Conservation (phyloP, 2,113 vertebrate genomes). For the Alethe castanea region DNA sequence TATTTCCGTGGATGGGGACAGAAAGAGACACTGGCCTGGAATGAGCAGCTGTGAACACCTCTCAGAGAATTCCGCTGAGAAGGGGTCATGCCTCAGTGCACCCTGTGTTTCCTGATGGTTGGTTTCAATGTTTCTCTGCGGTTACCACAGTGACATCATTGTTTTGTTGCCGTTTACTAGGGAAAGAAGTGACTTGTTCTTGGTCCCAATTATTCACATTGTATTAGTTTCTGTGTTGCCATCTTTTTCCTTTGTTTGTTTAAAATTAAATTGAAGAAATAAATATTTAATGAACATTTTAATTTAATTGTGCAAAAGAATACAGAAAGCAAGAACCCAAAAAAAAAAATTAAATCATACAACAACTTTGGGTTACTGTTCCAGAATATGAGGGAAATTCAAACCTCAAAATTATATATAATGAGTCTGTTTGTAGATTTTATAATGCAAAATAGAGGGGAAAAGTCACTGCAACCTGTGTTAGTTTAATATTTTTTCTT, state of each 20-base stretch:
- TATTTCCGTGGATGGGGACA: neutral
- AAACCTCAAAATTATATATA: neutral
- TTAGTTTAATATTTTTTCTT: neutral
- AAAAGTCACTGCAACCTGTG: neutral
- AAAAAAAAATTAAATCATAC: neutral
- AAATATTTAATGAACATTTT: neutral
- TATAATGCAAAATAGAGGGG: neutral
- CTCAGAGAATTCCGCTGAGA: neutral
- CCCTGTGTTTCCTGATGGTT: neutral
- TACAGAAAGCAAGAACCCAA: neutral
- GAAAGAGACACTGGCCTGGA: neutral
- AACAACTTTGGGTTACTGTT: neutral
- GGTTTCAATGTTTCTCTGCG: neutral
- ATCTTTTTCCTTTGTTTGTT: neutral
- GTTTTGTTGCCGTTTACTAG: neutral
- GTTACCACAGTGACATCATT: neutral
- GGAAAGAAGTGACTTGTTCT: neutral
- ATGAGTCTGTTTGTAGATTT: neutral
- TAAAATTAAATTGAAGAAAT: neutral
- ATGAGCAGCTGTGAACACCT: neutral
- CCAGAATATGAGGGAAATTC: neutral
- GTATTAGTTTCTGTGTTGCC: neutral
- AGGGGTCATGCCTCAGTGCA: neutral
- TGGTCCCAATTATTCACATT: neutral
- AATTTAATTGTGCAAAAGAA: neutral